These are phyloP conservation scores for Leptinotarsa haldemani DNA, from an alignment of 2,888 invertebrate genomes.

Conservation along the genomic window DNA sequence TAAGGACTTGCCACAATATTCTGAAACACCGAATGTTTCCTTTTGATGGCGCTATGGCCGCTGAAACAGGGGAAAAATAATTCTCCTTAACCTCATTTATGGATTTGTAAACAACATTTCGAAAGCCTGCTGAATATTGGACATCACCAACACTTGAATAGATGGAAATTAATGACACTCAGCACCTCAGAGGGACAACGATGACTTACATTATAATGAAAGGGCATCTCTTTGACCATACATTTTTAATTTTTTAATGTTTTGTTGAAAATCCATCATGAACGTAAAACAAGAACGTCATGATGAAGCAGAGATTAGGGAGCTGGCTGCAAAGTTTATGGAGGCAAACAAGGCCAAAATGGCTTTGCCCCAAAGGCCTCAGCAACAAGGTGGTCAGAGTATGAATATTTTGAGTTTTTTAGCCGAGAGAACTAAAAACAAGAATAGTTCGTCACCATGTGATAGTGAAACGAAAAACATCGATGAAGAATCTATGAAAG, in stretches of 20 bases:
- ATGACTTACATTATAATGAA: conserved; percentile 43
- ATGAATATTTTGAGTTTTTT: conserved; percentile 75
- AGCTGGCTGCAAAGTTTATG: conserved; percentile 87
- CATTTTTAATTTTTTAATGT: conserved; percentile 41
- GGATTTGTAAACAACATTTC: conserved; percentile 56
- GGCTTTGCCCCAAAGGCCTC: conserved; percentile 63
- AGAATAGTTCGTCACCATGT: conserved; percentile 62
- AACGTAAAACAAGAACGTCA: conserved; percentile 79
- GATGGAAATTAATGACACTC: conserved; percentile 32
- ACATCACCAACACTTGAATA: conserved; percentile 27
- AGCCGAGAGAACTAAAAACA: conserved; percentile 59
- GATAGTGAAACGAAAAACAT: conserved; percentile 53
- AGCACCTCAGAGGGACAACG: conserved; percentile 34
- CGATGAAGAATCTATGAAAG: conserved; percentile 82
- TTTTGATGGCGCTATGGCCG: conserved; percentile 65
- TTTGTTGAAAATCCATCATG: conserved; percentile 40
- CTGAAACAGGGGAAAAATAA: conserved; percentile 63
- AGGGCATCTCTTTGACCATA: conserved; percentile 37
- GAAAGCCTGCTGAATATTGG: conserved; percentile 39
- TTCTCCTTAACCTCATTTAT: conserved; percentile 64
- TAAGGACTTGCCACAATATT: conserved; percentile 57
- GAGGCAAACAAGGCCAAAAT: conserved; percentile 70
- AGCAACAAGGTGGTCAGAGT: conserved; percentile 64
- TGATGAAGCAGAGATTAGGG: conserved; percentile 89
- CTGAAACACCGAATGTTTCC: conserved; percentile 62